phyloP scores from a whole-genome alignment of 2,113 vertebrate genomes.

The Pseudorasbora parva region DNA sequence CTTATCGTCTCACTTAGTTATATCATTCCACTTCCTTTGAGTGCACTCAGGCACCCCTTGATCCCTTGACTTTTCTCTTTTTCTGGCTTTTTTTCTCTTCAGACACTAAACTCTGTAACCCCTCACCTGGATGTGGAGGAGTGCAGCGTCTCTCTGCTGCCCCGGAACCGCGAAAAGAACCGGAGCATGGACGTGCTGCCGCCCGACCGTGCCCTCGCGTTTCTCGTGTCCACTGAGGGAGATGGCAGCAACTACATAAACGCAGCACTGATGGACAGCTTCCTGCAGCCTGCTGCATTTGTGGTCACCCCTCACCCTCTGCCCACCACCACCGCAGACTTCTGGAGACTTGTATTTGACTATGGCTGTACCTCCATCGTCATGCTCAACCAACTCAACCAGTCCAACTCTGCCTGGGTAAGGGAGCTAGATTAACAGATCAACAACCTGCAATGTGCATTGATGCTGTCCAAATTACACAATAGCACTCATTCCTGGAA shows the following conservation, averaged over 20 bases:
- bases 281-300: slow-evolving; percentile 87
- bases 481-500: not conserved
- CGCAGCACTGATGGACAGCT: slow-evolving; percentile 92
- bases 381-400: slow-evolving; percentile 98
- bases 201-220: slow-evolving; percentile 91
- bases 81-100: not conserved
- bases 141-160: slow-evolving; percentile 93
- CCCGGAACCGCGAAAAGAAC: slow-evolving; percentile 94
- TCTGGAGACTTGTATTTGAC: slow-evolving; percentile 95
- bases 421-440: slow-evolving; percentile 56
- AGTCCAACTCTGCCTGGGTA: slow-evolving; percentile 97
- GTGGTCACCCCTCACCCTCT: slow-evolving; percentile 93
- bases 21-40: not conserved
- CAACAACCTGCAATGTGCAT: not conserved
- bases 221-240: slow-evolving; percentile 89
- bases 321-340: slow-evolving; percentile 90
- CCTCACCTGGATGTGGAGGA: slow-evolving; percentile 92
- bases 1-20: not conserved
- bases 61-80: not conserved
- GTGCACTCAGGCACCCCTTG: not conserved
- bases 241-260: slow-evolving; percentile 96
- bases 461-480: not conserved
- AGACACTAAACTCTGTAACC: slow-evolving; percentile 96
- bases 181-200: slow-evolving; percentile 96
- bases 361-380: slow-evolving; percentile 94